These are phyloP conservation scores for Acanthoscelides obtectus DNA, from an alignment of 2,888 invertebrate species.

Conservation along the genomic window DNA sequence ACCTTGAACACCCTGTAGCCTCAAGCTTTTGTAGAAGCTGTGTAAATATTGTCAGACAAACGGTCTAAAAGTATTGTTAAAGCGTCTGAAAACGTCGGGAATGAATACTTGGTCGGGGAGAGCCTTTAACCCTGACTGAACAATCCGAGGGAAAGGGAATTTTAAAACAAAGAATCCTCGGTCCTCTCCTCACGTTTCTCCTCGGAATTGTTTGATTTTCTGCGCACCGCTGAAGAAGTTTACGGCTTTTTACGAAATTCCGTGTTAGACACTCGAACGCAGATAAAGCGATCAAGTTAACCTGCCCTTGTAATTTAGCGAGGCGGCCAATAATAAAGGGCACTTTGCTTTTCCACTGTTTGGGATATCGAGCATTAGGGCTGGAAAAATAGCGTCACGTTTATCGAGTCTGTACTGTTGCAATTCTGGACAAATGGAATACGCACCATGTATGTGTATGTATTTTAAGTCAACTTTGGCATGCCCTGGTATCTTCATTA, in stretches of 20 bases:
- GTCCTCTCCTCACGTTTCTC: neutral
- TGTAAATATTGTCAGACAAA: neutral
- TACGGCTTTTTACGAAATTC: neutral
- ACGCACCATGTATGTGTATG: no score
- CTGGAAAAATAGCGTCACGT: no score
- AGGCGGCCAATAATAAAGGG: neutral
- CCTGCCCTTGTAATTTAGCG: neutral
- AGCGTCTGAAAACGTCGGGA: neutral
- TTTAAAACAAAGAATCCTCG: conserved; percentile 10
- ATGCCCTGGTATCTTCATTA: no score
- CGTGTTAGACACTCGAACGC: neutral
- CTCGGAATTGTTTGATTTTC: neutral
- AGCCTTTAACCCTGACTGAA: conserved; percentile 5
- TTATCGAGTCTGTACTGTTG: no score
- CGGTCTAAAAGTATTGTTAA: neutral
- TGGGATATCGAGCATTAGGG: neutral
- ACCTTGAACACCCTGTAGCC: neutral
- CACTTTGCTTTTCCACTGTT: neutral
- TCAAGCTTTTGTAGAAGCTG: neutral
- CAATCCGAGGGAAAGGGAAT: conserved; percentile 8
- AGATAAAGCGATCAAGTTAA: neutral
- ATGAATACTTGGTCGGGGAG: neutral
- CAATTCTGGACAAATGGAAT: no score
- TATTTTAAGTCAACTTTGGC: no score
- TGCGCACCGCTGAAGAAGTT: neutral